Percentiles rank a stretch among this genome's conserved stretches.
Conservation (phyloP, 1,140 invertebrate species). For the Musca domestica region DNA sequence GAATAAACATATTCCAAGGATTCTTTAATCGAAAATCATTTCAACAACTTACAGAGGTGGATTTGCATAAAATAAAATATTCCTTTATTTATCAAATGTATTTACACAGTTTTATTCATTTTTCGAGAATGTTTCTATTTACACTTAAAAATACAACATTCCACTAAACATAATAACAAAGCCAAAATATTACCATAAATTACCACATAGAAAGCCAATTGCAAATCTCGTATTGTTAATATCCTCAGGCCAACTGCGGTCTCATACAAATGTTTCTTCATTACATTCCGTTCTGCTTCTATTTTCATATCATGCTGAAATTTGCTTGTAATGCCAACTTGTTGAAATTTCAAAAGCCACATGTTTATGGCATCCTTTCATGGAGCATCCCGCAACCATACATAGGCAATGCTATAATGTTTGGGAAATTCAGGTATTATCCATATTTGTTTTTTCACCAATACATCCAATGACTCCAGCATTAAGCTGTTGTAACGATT, state of each 20-base stretch:
- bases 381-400: slow-evolving; percentile 38
- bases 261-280: slow-evolving; percentile 35
- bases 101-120: too few relatives aligned
- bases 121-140: too few relatives aligned
- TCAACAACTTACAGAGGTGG: too few relatives aligned
- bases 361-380: slow-evolving; percentile 36
- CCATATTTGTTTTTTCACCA: slow-evolving; percentile 46
- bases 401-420: slow-evolving; percentile 46
- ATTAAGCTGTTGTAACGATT: slow-evolving; percentile 37
- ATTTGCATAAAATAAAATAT: too few relatives aligned
- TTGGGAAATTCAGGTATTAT: slow-evolving; percentile 50
- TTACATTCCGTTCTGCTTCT: slow-evolving; percentile 36
- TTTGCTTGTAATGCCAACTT: slow-evolving; percentile 36
- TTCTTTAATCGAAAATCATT: too few relatives aligned
- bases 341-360: slow-evolving; percentile 34
- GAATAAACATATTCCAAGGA: too few relatives aligned
- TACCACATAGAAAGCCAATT: slow-evolving; percentile 44
- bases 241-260: slow-evolving; percentile 37
- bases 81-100: too few relatives aligned
- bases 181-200: slow-evolving; percentile 35
- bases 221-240: slow-evolving; percentile 41
- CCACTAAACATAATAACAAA: too few relatives aligned
- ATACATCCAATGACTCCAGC: slow-evolving; percentile 35
- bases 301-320: slow-evolving; percentile 44
- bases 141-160: too few relatives aligned